A percentile compares a stretch with the other conserved stretches of the same genome.
Evolutionary conservation across 2,113 vertebrate genomes (phyloP).

Genomic region (Chionomys nivalis): DNA sequence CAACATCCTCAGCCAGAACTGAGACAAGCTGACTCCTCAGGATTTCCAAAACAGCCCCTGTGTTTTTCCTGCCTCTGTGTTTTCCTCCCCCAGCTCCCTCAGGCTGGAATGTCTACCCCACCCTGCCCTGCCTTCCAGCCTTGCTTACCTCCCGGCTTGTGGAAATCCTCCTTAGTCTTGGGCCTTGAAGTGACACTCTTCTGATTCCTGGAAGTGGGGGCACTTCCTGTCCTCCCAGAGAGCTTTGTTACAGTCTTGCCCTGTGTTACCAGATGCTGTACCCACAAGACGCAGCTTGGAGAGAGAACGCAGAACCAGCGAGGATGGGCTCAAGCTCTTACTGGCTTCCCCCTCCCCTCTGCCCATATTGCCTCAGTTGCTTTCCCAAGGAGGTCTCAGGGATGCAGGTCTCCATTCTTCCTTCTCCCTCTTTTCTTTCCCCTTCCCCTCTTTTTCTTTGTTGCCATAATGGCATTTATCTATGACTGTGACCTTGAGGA

Average conservation of each 20-base stretch:
- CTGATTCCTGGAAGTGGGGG: background rate
- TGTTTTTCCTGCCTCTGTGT: conserved; percentile 35
- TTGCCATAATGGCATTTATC: background rate
- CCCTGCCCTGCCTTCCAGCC: background rate
- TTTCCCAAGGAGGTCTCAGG: background rate
- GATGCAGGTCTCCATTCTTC: background rate
- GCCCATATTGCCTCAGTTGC: background rate
- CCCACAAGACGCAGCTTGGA: background rate
- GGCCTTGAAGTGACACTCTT: background rate
- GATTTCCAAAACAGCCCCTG: conserved; percentile 39
- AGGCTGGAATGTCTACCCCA: conserved; percentile 15
- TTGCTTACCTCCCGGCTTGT: background rate
- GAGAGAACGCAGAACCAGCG: background rate
- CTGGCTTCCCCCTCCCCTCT: background rate
- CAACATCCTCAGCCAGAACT: background rate
- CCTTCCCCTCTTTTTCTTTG: background rate
- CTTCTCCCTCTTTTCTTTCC: fast-evolving
- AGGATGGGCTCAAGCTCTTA: background rate
- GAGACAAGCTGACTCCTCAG: background rate
- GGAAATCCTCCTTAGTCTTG: conserved; percentile 39
- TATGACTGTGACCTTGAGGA: conserved; percentile 10
- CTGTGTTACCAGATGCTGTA: background rate
- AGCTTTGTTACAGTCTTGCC: background rate
- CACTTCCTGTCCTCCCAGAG: conserved; percentile 23
- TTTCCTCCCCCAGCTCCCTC: conserved; percentile 6